A percentile compares a stretch with the other conserved stretches of the same genome.
These are phyloP conservation scores for Fulmarus glacialis DNA, from an alignment of 2,113 vertebrate genomes.

Conservation along the genomic window DNA sequence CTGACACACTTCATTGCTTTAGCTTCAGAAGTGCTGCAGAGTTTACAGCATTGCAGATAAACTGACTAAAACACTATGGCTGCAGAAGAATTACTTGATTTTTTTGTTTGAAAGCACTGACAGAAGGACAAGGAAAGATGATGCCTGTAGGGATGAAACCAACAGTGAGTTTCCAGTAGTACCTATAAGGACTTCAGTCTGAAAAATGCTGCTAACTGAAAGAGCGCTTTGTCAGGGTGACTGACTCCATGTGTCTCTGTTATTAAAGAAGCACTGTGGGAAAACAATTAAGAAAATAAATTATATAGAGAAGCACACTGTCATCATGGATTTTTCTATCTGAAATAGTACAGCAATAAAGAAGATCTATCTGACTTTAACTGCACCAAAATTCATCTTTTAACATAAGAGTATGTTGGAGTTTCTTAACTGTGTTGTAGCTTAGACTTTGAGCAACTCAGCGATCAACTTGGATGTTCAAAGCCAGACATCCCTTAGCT, in stretches of 20 bases:
- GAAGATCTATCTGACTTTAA: neutral
- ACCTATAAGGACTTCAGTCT: neutral
- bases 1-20: neutral
- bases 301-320: neutral
- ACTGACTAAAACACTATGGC: neutral
- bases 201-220: neutral
- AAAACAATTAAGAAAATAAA: slow-evolving; percentile 36
- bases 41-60: neutral
- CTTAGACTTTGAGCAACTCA: neutral
- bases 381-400: neutral
- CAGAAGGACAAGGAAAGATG: neutral
- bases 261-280: neutral
- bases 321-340: neutral
- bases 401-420: neutral
- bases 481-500: neutral
- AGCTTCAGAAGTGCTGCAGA: neutral
- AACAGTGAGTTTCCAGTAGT: neutral
- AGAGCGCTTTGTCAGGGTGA: neutral
- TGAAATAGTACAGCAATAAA: neutral
- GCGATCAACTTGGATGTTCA: neutral
- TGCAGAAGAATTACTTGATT: neutral
- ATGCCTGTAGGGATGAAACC: neutral
- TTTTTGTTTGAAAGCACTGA: neutral
- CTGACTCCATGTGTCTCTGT: neutral
- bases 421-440: neutral